Percentiles rank a stretch among this genome's conserved stretches.
Evolutionary conservation across 2,797 vertebrate species (phyloP).

Genomic region (Leucoraja ocellata): DNA sequence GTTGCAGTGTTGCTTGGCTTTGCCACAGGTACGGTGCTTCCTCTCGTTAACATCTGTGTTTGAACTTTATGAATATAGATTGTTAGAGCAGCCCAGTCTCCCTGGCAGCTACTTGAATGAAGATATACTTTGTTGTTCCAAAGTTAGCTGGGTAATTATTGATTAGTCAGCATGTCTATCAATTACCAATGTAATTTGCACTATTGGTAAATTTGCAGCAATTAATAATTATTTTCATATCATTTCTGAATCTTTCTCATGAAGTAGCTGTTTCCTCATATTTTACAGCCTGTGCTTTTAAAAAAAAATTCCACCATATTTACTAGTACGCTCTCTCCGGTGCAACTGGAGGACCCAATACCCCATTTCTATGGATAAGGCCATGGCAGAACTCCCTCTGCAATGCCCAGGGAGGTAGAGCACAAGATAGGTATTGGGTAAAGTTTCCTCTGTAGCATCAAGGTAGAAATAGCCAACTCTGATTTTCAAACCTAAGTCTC

Average conservation of each 20-base stretch:
- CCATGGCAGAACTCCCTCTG: not conserved
- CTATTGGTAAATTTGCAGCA: not conserved
- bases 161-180: not conserved
- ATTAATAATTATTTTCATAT: not conserved
- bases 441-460: not conserved
- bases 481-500: not conserved
- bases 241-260: not conserved
- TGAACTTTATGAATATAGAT: too few relatives aligned
- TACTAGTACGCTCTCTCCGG: too few relatives aligned
- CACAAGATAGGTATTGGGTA: not conserved
- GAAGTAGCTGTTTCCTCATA: slow-evolving; percentile 4
- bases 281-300: not conserved
- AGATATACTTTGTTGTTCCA: not conserved
- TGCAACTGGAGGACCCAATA: too few relatives aligned
- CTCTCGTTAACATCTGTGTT: too few relatives aligned
- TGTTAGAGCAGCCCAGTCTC: too few relatives aligned
- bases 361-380: too few relatives aligned
- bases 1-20: too few relatives aligned
- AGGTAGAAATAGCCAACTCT: not conserved
- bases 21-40: too few relatives aligned
- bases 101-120: not conserved
- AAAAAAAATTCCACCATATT: not conserved
- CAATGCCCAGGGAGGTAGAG: not conserved
- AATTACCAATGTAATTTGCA: not conserved
- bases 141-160: not conserved